These are phyloP conservation scores for Malurus splendens DNA, from an alignment of 2,797 vertebrate species.

Conservation along the genomic window DNA sequence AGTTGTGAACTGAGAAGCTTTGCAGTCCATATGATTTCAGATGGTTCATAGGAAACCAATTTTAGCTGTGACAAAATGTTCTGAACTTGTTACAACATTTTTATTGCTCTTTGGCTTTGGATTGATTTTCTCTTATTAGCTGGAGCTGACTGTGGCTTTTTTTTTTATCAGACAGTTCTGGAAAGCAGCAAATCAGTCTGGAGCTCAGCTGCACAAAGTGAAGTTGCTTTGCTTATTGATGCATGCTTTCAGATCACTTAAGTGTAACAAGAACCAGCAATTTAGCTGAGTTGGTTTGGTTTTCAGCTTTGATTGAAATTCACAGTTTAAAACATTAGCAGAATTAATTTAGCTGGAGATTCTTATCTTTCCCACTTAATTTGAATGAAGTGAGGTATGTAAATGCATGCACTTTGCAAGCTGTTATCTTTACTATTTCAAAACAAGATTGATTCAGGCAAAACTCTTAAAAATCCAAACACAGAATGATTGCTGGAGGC, in stretches of 20 bases:
- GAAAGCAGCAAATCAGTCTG: slow-evolving; percentile 46
- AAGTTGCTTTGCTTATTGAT: slow-evolving; percentile 44
- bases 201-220: slow-evolving; percentile 18
- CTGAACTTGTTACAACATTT: slow-evolving; percentile 52
- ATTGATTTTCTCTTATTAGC: slow-evolving; percentile 51
- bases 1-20: neutral
- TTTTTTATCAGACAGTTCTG: slow-evolving; percentile 48
- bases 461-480: neutral
- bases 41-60: slow-evolving; percentile 30
- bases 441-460: slow-evolving; percentile 18
- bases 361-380: slow-evolving; percentile 48
- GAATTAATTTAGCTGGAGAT: slow-evolving; percentile 55
- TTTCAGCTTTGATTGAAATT: slow-evolving; percentile 53
- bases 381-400: slow-evolving; percentile 47
- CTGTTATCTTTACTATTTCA: slow-evolving; percentile 40
- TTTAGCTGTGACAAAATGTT: slow-evolving; percentile 64
- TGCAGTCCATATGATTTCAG: slow-evolving; percentile 24
- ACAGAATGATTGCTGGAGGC: neutral
- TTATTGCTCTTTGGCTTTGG: slow-evolving; percentile 54
- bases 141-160: slow-evolving; percentile 21
- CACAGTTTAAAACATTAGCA: slow-evolving; percentile 46
- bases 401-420: slow-evolving; percentile 30
- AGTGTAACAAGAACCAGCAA: slow-evolving; percentile 26
- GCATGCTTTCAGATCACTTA: slow-evolving; percentile 39
- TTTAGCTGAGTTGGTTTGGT: slow-evolving; percentile 27